Base-by-base conservation (phyloP, 2,888 invertebrate species). In the Aproaerema taeniolella region DNA sequence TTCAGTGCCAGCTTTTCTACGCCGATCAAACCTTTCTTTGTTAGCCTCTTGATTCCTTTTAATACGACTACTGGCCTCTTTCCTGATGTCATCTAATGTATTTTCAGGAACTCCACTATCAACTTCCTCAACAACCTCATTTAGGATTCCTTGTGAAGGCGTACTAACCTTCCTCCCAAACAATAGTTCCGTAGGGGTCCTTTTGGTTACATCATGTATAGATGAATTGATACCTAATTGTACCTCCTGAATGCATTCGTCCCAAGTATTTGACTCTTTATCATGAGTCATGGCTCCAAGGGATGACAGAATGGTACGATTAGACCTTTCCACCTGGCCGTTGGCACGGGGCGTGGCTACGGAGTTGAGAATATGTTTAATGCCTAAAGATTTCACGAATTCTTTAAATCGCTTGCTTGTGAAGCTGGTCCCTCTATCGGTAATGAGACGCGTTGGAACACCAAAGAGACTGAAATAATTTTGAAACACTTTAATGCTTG, bases 281-380 rank as follows among this genome's bases (percentile, higher is more conserved):
- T 38, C 42, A 16, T 48, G 48, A 15, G 20, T 43, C 7, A 31
- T 31, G 1, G 45, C 34, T 4, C 43, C 35, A 1, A 47, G 30
- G 1, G 50, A 31, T 8, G 34, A 43, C 1, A 45, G 9, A 6
- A 53, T 53, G 4, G 52, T 51, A 9, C 50, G 31, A 26, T 53
- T 53, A 16, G 39, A 47, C 11, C 52, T 10, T 11, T 55, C 53
- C 1, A 53, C 45, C 16, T 53, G 50, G 2, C 49, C 52, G 34
- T 55, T 55, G 0, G 53, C 54, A 14, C 55, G 29, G 1, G 52
- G 53, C 0, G 53, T 54, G 1, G 49, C 49, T 1, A 52, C 52
- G 2, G 51, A 42, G 13, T 52, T 51, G 2, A 42, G 8, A 2
- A 56, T 25, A 25, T 49, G 49, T 13, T 43, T 48, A 10, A 2